Evolutionary conservation across 2,797 vertebrate genomes (phyloP).

Genomic region (Leptoclinus maculatus): DNA sequence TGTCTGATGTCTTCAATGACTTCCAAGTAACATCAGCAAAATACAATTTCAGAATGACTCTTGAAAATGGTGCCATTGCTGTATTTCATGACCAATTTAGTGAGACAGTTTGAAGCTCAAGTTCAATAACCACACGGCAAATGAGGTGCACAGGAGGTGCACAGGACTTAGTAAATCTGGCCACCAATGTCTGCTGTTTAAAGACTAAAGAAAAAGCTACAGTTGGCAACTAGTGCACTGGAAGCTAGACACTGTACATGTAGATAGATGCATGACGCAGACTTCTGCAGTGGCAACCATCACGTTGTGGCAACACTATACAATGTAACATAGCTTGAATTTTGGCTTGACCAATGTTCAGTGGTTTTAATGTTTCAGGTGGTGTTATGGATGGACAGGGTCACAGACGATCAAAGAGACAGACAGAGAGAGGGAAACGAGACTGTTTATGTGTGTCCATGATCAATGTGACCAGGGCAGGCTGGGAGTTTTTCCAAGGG

Average conservation of each 20-base stretch:
- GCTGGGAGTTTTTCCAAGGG: conserved; percentile 62
- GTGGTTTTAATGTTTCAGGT: conserved; percentile 19
- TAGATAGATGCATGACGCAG: conserved; percentile 7
- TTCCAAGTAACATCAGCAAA: background rate
- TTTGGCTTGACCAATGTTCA: conserved; percentile 48
- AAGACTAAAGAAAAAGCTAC: background rate
- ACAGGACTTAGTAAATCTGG: background rate
- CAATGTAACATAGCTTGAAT: background rate
- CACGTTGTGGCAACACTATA: conserved; percentile 4
- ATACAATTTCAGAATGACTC: background rate
- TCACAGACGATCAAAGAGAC: conserved; percentile 48
- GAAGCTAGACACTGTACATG: background rate
- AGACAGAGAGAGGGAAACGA: conserved; percentile 29
- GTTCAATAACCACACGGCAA: background rate
- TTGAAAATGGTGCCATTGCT: background rate
- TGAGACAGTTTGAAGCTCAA: background rate
- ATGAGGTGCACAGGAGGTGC: background rate
- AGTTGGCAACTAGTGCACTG: background rate
- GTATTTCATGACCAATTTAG: background rate
- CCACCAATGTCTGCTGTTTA: background rate
- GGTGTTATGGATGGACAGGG: conserved; percentile 29
- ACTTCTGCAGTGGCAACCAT: conserved; percentile 1
- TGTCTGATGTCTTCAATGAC: too few relatives aligned
- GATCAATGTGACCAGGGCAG: conserved; percentile 66
- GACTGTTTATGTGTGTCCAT: conserved; percentile 53